A percentile compares a stretch with the other conserved stretches of the same genome.
These are phyloP conservation scores for Lycopodina hypogea DNA, from an alignment of 37 sponge, comb jelly and placozoan species.

Conservation along the genomic window DNA sequence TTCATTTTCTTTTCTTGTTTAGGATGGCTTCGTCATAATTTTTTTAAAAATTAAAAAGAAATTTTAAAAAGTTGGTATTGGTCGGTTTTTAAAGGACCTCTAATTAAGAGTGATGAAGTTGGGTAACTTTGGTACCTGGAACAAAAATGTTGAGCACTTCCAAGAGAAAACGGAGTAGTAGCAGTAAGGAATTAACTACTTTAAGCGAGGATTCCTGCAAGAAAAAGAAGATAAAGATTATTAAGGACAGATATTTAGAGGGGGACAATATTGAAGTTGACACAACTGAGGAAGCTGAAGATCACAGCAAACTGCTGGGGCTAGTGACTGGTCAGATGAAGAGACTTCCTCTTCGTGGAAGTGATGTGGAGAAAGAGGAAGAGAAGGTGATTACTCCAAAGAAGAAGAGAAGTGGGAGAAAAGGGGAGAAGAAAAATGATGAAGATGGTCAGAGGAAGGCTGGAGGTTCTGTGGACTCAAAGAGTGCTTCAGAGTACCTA, in stretches of 20 bases:
- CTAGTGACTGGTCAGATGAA: constrained; percentile 10
- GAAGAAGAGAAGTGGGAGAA: background rate
- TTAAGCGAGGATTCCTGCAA: too few relatives aligned
- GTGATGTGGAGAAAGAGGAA: background rate
- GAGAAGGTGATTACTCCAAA: background rate
- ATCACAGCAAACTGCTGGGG: constrained; percentile 1
- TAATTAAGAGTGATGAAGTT: too few relatives aligned
- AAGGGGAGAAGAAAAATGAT: background rate
- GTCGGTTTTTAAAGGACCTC: too few relatives aligned
- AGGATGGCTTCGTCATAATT: too few relatives aligned
- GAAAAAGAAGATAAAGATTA: too few relatives aligned
- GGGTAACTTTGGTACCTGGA: too few relatives aligned
- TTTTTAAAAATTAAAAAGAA: too few relatives aligned
- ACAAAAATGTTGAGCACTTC: too few relatives aligned
- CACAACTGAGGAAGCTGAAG: background rate
- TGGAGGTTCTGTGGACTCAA: constrained; percentile 4
- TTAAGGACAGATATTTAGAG: background rate
- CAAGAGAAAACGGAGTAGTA: too few relatives aligned
- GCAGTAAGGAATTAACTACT: too few relatives aligned
- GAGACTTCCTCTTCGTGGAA: background rate
- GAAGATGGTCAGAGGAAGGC: background rate
- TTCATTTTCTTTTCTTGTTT: too few relatives aligned
- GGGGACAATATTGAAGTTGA: background rate
- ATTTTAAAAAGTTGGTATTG: too few relatives aligned
- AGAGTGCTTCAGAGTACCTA: constrained; percentile 54